Base-by-base conservation (phyloP, 1,140 invertebrate genomes). In the Ganaspis sp. region DNA sequence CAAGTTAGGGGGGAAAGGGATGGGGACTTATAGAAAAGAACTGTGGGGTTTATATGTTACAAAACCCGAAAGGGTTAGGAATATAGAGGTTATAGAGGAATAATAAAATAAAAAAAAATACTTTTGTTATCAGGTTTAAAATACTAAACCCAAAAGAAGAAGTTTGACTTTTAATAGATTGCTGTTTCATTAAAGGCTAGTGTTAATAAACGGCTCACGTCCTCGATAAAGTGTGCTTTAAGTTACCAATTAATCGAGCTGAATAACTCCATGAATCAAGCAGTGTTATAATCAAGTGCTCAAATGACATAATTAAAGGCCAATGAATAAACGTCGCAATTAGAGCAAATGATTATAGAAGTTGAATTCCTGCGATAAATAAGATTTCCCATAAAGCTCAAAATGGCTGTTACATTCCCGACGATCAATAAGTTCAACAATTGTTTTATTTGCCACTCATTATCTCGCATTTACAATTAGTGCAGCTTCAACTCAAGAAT, bases 211-310 rank as follows among this genome's bases (percentile, higher is more conserved):
- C 3, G 0, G 9, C 54, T 64, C 21, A 15, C 11, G 42, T 45
- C n/a, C 21, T 64, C 54, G 26, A 29, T 64, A 26, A 4, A 1
- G 54, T 26, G 21, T 4, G 23, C 45, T 26, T 26, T 64, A 64
- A 26, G 9, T 64, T 4, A 26, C 0, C 26, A 34, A 64, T 64
- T 15, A 64, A 29, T 64, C 12, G 4, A 1, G 26, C 58, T 15
- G 23, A 34, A 64, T 64, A 64, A 29, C 58, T 34, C 58, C 11
- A 64, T 64, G 58, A 64, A 64, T 29, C 58, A 64, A 64, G 26
- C 5, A 64, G 54, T 26, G 9, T 1, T 64, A 64, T 64, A 64
- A 26, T 26, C 23, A 29, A 64, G 23, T 64, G 54, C 15, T 64
- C 26, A 29, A 64, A 64, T 64, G 26, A 29, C 58, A 64, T 15